Conservation (phyloP, 1,140 invertebrate genomes). For the Centruroides vittatus region DNA sequence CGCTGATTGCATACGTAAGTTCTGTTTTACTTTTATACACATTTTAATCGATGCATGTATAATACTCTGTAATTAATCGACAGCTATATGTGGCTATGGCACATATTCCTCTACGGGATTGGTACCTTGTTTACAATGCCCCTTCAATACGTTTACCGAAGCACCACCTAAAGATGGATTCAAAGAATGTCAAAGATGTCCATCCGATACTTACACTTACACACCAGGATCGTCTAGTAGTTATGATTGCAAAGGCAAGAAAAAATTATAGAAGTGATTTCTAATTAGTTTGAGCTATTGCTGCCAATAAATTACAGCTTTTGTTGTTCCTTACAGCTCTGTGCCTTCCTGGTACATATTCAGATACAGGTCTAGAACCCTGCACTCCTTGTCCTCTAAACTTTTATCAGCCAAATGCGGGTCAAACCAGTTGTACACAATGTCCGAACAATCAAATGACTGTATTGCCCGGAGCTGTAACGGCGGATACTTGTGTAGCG, state of each 20-base stretch:
- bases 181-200: slow-evolving; percentile 84
- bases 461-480: slow-evolving; percentile 50
- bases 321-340: background rate
- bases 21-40: background rate
- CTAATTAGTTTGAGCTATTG: too few species aligned
- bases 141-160: slow-evolving; percentile 75
- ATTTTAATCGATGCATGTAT: too few species aligned
- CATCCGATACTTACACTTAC: slow-evolving; percentile 77
- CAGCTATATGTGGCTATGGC: slow-evolving; percentile 80
- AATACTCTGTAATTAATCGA: too few species aligned
- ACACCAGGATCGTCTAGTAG: slow-evolving; percentile 67
- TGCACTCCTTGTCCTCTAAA: slow-evolving; percentile 87
- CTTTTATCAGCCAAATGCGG: slow-evolving; percentile 72
- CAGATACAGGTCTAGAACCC: slow-evolving; percentile 82
- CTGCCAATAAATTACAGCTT: too few species aligned
- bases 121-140: slow-evolving; percentile 89
- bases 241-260: slow-evolving; percentile 60
- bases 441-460: slow-evolving; percentile 77
- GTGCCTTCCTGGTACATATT: slow-evolving; percentile 82
- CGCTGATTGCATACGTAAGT: slow-evolving; percentile 26
- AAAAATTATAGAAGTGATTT: background rate
- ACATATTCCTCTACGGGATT: slow-evolving; percentile 88
- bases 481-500: slow-evolving; percentile 65
- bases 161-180: slow-evolving; percentile 79
- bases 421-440: slow-evolving; percentile 66